Base-by-base conservation (phyloP, 2,797 vertebrate genomes). In the Crenuchus spilurus region DNA sequence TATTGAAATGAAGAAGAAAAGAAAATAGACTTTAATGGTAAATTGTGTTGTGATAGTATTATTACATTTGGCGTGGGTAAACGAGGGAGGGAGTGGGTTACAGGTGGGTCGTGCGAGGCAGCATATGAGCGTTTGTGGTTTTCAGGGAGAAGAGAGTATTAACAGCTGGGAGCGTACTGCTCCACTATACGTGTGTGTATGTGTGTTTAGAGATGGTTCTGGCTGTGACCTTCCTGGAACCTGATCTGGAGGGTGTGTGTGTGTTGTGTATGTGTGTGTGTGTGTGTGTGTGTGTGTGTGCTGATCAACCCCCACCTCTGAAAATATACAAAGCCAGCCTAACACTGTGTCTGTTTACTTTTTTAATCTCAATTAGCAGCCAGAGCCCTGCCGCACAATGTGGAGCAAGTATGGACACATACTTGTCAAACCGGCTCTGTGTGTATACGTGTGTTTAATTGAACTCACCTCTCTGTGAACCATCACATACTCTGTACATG, bases 341-440 rank as follows among this genome's bases (percentile, higher is more conserved):
- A 91, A 91, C 89, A 87, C 83, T 0, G 66, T 83, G 82, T 89
- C 86, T 92, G 88, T 92, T 92, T 92, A 90, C 91, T 91, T 90
- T 89, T 76, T 87, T 78, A 91, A 90, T 89, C 89, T 88, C 88
- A 92, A 92, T 92, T 92, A 91, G 90, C 88, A 90, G 89, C 88
- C 76, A 83, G 88, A 88, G 88, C 84, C 88, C 86, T 82, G 70
- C 88, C 82, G 84, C 85, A 90, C 89, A 91, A 89, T 91, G 84
- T 86, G 82, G 75, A 87, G 87, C 91, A 90, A 88, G 92, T 88
- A 88, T 87, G 84, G 87, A 88, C 89, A 78, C 63, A 90, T 88
- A 90, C 91, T 91, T 86, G 90, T 88, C 88, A 89, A 92, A 93
- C 92, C 89, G 87, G 92, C 91, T 91, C 82, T 77, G 75, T 81